These are phyloP conservation scores for Drosophila sulfurigaster DNA, from an alignment of 1,140 invertebrate genomes.

Conservation along the genomic window DNA sequence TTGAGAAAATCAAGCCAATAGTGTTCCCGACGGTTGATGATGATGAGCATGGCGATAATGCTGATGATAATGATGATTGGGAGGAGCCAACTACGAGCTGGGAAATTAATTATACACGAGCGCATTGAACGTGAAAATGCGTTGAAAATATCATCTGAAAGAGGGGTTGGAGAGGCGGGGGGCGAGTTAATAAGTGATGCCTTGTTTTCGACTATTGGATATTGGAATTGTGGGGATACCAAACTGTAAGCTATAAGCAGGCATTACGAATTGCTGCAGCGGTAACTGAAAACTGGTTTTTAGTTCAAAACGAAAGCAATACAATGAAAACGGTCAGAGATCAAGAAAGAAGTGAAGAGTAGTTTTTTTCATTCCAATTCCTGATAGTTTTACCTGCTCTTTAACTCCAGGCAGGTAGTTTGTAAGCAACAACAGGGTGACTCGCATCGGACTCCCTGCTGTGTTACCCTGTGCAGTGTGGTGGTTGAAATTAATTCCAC, in stretches of 20 bases:
- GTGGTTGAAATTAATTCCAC: constrained; percentile 77
- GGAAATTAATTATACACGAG: constrained; percentile 69
- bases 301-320: constrained; percentile 43
- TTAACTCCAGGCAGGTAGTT: constrained; percentile 30
- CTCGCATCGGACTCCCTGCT: constrained; percentile 61
- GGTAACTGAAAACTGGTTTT: constrained; percentile 62
- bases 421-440: constrained; percentile 31
- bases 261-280: constrained; percentile 77
- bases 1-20: constrained; percentile 49
- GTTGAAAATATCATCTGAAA: constrained; percentile 50
- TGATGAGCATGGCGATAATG: constrained; percentile 37
- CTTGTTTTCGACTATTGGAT: constrained; percentile 54
- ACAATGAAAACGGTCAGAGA: constrained; percentile 17
- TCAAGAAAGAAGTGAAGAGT: constrained; percentile 7
- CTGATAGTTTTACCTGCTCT: constrained; percentile 37
- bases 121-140: constrained; percentile 67
- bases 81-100: constrained; percentile 32
- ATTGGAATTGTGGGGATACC: constrained; percentile 39
- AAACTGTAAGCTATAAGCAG: constrained; percentile 53
- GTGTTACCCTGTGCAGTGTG: constrained; percentile 33
- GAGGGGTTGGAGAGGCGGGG: too few relatives aligned
- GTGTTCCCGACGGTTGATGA: constrained; percentile 29
- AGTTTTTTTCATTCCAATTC: constrained; percentile 7
- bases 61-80: constrained; percentile 25
- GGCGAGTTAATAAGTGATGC: constrained; percentile 55